Evolutionary conservation across 2,888 invertebrate species (phyloP).

Genomic region (Limnephilus rhombicus): DNA sequence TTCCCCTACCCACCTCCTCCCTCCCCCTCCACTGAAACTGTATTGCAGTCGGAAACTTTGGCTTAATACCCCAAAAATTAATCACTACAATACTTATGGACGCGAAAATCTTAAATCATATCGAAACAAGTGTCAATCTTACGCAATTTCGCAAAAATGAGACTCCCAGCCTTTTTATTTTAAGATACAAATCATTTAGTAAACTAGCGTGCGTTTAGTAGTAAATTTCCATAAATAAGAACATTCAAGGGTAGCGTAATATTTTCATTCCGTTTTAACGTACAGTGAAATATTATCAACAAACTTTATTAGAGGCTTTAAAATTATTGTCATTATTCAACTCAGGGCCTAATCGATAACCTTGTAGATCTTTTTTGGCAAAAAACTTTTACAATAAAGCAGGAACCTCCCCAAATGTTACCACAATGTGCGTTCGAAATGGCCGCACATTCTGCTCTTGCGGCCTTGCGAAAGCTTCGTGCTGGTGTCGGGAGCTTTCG

Average conservation of each 20-base stretch:
- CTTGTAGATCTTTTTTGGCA: neutral
- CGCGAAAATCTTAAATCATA: too few relatives aligned
- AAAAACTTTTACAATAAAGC: constrained; percentile 16
- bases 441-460: neutral
- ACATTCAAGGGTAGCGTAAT: neutral
- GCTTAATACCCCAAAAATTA: too few relatives aligned
- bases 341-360: neutral
- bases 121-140: too few relatives aligned
- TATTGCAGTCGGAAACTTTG: too few relatives aligned
- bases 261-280: neutral
- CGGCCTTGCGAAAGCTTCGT: neutral
- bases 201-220: neutral
- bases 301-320: neutral
- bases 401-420: neutral
- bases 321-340: neutral
- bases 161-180: too few relatives aligned
- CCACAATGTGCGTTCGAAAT: constrained; percentile 2
- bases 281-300: neutral
- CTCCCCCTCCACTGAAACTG: too few relatives aligned
- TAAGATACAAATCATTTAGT: neutral
- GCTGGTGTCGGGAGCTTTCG: neutral
- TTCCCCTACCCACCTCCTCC: too few relatives aligned
- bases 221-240: neutral
- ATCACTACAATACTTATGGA: too few relatives aligned
- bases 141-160: too few relatives aligned